Evolutionary conservation across 2,888 invertebrate species (phyloP).

Genomic region (Latheticus oryzae): DNA sequence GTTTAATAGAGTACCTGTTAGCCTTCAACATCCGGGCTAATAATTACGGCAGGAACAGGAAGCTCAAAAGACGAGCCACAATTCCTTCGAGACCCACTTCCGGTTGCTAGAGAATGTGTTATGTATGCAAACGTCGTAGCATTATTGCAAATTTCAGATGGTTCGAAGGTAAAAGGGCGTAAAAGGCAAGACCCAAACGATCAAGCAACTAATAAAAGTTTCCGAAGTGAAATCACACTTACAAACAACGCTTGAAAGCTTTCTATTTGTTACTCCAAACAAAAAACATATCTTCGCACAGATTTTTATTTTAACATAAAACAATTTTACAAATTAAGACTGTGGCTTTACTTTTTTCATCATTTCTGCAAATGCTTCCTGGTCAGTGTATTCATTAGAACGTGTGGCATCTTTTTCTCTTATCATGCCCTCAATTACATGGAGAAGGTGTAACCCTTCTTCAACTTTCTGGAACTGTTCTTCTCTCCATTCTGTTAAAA

Average conservation of each 20-base stretch:
- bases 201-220: conserved; percentile 29
- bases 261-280: conserved; percentile 14
- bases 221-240: conserved; percentile 22
- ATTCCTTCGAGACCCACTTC: conserved; percentile 48
- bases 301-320: conserved; percentile 3
- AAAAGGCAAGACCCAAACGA: conserved; percentile 12
- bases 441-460: conserved; percentile 6
- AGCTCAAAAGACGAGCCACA: conserved; percentile 44
- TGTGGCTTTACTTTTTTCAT: not conserved
- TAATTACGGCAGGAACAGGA: conserved; percentile 39
- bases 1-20: conserved; percentile 22
- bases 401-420: not conserved
- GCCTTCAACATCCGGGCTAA: conserved; percentile 13
- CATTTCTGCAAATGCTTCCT: conserved; percentile 6
- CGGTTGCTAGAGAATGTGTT: conserved; percentile 37
- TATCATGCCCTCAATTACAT: conserved; percentile 16
- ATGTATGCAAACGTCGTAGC: conserved; percentile 35
- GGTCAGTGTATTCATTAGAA: conserved; percentile 10
- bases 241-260: conserved; percentile 7
- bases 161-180: conserved; percentile 13
- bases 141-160: conserved; percentile 23
- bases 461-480: conserved; percentile 18
- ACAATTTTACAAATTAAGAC: not conserved
- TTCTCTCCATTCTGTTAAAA: not conserved
- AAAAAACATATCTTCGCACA: not conserved